Base-by-base conservation (phyloP, 2,797 vertebrate genomes). In the Sphaeramia orbicularis region DNA sequence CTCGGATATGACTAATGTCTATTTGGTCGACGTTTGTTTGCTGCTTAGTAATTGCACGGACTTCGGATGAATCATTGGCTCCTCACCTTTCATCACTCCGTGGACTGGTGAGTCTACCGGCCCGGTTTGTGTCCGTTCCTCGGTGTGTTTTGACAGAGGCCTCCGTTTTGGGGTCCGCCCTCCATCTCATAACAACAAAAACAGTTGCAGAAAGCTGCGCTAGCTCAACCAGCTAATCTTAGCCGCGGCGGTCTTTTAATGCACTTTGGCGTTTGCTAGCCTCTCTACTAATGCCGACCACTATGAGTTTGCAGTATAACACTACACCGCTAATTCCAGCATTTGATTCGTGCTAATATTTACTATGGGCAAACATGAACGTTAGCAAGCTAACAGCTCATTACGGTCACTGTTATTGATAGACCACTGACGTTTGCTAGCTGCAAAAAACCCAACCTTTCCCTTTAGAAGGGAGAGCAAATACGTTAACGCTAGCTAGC, bases 141-240 rank as follows among this genome's bases (percentile, higher is more conserved):
- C 48, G 55, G 36, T 87, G 77, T 89, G 92, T 93, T 94, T 90
- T 90, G 91, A 91, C 84, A 74, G 90, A 92, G 94, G 94, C 93
- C 92, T 94, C 85, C 74, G 80, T 51, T 72, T 69, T 65, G 93
- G 93, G 94, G 90, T 94, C 94, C 94, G 94, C 94, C 94, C 94
- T 95, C 94, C 91, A 92, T 93, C 93, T 94, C 93, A 93, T 83
- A 91, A 95, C 93, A 94, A 94, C 91, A 94, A 93, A 86, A 93
- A 93, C 92, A 92, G 79, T 85, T 71, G 59, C 84, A 73, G 78
- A 54, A 61, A 89, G 80, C 76, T 30, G 65, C 62, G 71, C 65
- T 85, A 85, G 78, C 86, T 48, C 10, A 2, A 9, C n/a, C 42
- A 12, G 88, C 83, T 87, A 83, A 57, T 21, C 72, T n/a, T 80